Conservation (phyloP, 2,797 vertebrate genomes). For the Paedocypris micromegethes region DNA sequence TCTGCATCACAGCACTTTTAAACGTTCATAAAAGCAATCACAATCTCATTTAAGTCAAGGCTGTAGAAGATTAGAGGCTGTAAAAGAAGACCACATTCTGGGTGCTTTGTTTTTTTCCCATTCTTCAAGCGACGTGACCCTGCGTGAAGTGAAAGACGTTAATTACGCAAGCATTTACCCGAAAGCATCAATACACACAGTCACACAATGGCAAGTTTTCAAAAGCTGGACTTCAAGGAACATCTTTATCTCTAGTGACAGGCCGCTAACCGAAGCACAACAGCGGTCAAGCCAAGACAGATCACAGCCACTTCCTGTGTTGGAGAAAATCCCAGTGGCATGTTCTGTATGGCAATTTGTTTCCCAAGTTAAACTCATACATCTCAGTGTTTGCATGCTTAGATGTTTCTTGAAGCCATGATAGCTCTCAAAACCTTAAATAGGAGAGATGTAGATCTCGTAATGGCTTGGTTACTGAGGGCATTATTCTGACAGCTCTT, state of each 20-base stretch:
- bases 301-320: constrained; percentile 6
- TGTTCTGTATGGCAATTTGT: not conserved
- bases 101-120: not conserved
- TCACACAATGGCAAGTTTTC: constrained; percentile 2
- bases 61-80: not conserved
- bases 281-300: not conserved
- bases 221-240: constrained; percentile 7
- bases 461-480: constrained; percentile 8
- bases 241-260: constrained; percentile 29
- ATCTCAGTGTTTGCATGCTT: not conserved
- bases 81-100: not conserved
- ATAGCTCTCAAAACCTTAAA: not conserved
- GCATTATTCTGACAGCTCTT: constrained; percentile 17
- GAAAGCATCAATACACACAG: constrained; percentile 13
- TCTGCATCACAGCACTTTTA: not conserved
- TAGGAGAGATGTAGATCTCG: constrained; percentile 1
- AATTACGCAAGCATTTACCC: constrained; percentile 14
- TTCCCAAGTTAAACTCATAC: no score
- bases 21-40: not conserved
- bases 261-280: constrained; percentile 6
- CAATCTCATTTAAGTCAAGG: constrained; percentile 3
- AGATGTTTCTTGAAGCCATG: not conserved
- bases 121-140: not conserved
- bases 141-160: constrained; percentile 17
- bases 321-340: constrained; percentile 8